Evolutionary conservation across 2,113 vertebrate species (phyloP).

Genomic region (Lota lota): DNA sequence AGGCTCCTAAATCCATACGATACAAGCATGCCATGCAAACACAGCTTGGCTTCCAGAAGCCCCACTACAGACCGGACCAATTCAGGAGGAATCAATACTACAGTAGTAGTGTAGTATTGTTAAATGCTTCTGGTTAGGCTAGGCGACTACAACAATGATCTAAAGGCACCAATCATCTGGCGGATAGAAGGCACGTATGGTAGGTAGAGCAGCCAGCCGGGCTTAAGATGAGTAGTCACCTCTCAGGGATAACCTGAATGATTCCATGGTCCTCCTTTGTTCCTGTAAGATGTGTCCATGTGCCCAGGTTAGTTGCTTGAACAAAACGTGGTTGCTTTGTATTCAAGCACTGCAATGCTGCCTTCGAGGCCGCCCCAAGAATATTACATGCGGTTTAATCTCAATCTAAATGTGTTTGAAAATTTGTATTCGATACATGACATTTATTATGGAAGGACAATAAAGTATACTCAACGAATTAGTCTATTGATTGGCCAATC

Average conservation of each 20-base stretch:
- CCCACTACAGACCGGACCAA: slow-evolving; percentile 6
- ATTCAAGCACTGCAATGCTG: too few species aligned
- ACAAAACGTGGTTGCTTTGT: too few species aligned
- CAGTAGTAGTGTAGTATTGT: background rate
- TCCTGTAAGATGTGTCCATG: too few species aligned
- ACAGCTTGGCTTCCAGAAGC: background rate
- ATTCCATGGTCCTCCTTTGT: background rate
- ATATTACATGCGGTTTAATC: too few species aligned
- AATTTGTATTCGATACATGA: too few species aligned
- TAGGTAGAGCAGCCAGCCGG: background rate
- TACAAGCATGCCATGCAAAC: background rate
- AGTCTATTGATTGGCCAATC: too few species aligned
- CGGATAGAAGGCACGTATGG: background rate
- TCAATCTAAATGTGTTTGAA: too few species aligned
- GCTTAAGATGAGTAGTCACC: background rate
- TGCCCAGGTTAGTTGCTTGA: too few species aligned
- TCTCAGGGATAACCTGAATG: background rate
- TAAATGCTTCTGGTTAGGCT: background rate
- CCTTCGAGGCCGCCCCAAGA: too few species aligned
- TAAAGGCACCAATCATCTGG: background rate
- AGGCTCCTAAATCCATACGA: slow-evolving; percentile 1
- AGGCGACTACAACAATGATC: background rate
- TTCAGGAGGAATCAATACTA: slow-evolving; percentile 6
- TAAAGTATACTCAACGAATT: too few species aligned
- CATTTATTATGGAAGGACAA: too few species aligned